phyloP scores from a whole-genome alignment of 2,113 vertebrate species.

The Hypomesus transpacificus region DNA sequence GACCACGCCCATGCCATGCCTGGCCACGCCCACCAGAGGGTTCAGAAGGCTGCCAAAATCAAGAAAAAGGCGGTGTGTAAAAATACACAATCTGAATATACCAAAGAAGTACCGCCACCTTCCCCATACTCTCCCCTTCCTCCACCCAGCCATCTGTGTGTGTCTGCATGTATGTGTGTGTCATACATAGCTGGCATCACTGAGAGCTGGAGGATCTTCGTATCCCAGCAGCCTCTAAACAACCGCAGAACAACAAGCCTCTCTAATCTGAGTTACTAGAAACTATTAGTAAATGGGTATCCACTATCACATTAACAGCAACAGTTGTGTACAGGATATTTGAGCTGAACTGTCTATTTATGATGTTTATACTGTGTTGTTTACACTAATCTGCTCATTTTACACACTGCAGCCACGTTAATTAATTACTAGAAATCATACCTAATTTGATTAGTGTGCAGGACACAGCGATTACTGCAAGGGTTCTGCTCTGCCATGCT shows the following conservation, averaged over 20 bases:
- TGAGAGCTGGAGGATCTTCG: not conserved
- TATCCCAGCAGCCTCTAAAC: not conserved
- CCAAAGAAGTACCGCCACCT: constrained; percentile 43
- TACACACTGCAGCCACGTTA: constrained; percentile 1
- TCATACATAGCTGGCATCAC: not conserved
- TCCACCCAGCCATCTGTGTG: not conserved
- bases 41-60: constrained; percentile 99
- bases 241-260: no score
- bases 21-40: constrained; percentile 84
- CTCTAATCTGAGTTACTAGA: not conserved
- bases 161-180: not conserved
- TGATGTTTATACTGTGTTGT: not conserved
- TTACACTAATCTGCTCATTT: constrained; percentile 2
- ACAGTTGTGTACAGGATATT: not conserved
- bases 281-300: not conserved
- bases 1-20: constrained; percentile 38
- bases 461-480: constrained; percentile 33
- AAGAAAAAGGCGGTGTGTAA: constrained; percentile 99
- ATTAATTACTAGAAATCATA: constrained; percentile 38
- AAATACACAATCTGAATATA: constrained; percentile 38
- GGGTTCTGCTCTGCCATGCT: not conserved
- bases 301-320: not conserved
- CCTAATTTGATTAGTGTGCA: constrained; percentile 35
- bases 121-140: constrained; percentile 24
- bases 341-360: no score